phyloP scores from a whole-genome alignment of 2,888 invertebrate genomes.

The Lagria hirta region DNA sequence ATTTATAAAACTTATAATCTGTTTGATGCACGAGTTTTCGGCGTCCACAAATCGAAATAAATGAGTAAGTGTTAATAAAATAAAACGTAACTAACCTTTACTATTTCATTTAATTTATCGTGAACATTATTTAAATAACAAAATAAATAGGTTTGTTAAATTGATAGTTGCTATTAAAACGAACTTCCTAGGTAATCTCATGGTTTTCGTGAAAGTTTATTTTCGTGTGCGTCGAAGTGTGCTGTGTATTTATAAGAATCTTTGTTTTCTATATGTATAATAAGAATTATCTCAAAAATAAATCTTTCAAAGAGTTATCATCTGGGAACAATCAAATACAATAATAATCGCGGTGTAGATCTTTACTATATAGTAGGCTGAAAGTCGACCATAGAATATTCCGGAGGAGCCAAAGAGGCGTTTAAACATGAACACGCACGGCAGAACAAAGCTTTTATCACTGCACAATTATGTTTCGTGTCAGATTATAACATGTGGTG shows the following conservation, averaged over 20 bases:
- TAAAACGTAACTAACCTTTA: no score
- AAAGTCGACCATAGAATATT: constrained; percentile 16
- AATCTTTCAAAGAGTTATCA: constrained; percentile 31
- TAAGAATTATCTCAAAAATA: no score
- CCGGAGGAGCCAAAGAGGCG: constrained; percentile 14
- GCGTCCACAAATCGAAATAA: no score
- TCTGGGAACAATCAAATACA: constrained; percentile 25
- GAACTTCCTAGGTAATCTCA: constrained; percentile 5
- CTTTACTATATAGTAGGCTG: constrained; percentile 4
- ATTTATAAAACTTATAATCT: no score
- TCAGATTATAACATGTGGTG: constrained; percentile 54
- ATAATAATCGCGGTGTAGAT: constrained; percentile 15
- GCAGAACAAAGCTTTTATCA: constrained; percentile 51
- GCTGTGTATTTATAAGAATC: constrained; percentile 3
- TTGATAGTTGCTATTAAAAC: constrained; percentile 10
- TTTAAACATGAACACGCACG: constrained; percentile 33
- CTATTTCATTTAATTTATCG: constrained; percentile 6
- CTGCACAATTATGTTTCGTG: constrained; percentile 53
- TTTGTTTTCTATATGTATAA: no score
- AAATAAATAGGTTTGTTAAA: constrained; percentile 13
- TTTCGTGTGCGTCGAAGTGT: constrained; percentile 4
- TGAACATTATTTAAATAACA: constrained; percentile 5
- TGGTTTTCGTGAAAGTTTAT: neutral
- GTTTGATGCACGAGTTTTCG: no score
- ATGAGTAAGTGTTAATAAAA: no score